Evolutionary conservation across 2,888 invertebrate genomes (phyloP).

Genomic region (Eupeodes luniger): DNA sequence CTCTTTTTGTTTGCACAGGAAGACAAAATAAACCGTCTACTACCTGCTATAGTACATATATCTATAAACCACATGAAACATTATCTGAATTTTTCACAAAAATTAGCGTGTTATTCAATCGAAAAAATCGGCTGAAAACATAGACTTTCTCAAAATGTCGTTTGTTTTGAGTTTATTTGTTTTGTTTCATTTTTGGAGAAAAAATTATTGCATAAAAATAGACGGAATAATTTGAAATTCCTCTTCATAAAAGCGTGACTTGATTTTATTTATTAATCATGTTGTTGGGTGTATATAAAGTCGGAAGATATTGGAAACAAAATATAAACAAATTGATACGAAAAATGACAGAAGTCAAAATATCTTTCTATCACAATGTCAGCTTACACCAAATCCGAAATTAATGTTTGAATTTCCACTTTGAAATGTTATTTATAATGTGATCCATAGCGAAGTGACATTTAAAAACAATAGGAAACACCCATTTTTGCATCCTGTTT

Average conservation of each 20-base stretch:
- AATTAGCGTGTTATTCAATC: slow-evolving; percentile 61
- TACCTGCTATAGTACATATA: too few relatives aligned
- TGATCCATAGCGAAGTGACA: too few relatives aligned
- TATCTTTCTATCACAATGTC: background rate
- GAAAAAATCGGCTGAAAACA: slow-evolving; percentile 1
- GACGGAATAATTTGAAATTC: background rate
- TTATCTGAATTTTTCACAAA: slow-evolving; percentile 56
- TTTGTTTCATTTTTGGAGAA: background rate
- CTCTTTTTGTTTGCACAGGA: slow-evolving; percentile 40
- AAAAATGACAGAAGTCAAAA: background rate
- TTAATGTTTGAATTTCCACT: too few relatives aligned
- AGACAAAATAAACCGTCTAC: slow-evolving; percentile 42
- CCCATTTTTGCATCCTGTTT: too few relatives aligned
- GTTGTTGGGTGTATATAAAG: background rate
- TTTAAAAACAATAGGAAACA: too few relatives aligned
- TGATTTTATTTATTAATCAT: background rate
- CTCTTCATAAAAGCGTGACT: background rate
- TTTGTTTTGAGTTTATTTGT: too few relatives aligned
- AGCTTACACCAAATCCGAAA: too few relatives aligned
- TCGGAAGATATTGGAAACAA: background rate
- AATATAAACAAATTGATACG: background rate
- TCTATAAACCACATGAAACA: slow-evolving; percentile 42
- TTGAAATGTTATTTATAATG: too few relatives aligned
- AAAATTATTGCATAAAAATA: slow-evolving; percentile 22
- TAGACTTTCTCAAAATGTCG: slow-evolving; percentile 60